Conservation (phyloP, 2,797 vertebrate species). For the Xyrichtys novacula region DNA sequence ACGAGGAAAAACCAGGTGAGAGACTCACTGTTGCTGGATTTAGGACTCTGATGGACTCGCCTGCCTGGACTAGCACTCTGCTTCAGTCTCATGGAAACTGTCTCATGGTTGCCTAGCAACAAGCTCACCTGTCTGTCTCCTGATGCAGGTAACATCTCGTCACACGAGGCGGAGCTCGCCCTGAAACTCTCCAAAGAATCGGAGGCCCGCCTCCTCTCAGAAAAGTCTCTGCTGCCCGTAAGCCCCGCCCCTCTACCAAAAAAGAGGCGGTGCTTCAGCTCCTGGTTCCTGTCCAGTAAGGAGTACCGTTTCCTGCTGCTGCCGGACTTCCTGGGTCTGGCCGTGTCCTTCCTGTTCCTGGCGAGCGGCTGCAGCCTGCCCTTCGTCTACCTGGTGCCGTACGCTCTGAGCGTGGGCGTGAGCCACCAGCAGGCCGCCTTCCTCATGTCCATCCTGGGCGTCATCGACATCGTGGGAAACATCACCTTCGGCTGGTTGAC, state of each 20-base stretch:
- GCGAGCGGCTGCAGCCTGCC: slow-evolving; percentile 95
- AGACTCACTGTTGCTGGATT: neutral
- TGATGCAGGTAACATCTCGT: slow-evolving; percentile 20
- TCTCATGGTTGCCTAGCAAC: neutral
- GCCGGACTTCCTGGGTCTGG: slow-evolving; percentile 89
- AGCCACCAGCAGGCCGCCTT: slow-evolving; percentile 92
- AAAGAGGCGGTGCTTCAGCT: slow-evolving; percentile 65
- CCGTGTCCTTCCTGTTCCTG: slow-evolving; percentile 91
- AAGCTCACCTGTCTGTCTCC: neutral
- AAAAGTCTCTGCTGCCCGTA: too few species aligned
- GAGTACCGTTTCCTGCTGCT: slow-evolving; percentile 91
- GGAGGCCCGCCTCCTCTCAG: neutral
- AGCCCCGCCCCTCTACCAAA: slow-evolving; percentile 10
- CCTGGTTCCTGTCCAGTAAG: slow-evolving; percentile 83
- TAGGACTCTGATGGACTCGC: too few species aligned
- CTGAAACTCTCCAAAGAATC: slow-evolving; percentile 21
- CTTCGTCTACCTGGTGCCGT: slow-evolving; percentile 96
- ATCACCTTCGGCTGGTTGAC: slow-evolving; percentile 96
- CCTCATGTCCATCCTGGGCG: slow-evolving; percentile 94
- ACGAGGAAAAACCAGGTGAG: slow-evolving; percentile 11
- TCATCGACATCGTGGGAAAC: slow-evolving; percentile 94
- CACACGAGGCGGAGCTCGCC: slow-evolving; percentile 1
- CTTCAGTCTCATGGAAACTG: too few species aligned
- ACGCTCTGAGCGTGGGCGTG: slow-evolving; percentile 88
- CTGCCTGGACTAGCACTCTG: too few species aligned